phyloP scores from a whole-genome alignment of 2,797 vertebrate species.

The Danio tinwini region DNA sequence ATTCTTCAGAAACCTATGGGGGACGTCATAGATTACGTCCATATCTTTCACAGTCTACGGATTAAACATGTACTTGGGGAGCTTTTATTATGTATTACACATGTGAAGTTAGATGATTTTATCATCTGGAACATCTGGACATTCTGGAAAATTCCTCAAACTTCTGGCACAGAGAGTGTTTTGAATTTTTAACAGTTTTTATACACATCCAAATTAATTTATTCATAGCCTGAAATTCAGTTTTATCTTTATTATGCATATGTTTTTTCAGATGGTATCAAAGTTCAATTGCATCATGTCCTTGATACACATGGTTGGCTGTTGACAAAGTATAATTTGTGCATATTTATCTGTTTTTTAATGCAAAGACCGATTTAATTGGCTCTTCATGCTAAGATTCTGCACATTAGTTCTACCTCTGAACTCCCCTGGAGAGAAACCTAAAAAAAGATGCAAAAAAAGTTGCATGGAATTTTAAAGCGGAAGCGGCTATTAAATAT shows the following conservation, averaged over 20 bases:
- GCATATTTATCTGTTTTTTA: conserved; percentile 1
- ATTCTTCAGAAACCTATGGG: too few relatives aligned
- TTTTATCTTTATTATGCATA: background rate
- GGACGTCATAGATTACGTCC: too few relatives aligned
- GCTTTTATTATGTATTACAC: too few relatives aligned
- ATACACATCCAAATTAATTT: too few relatives aligned
- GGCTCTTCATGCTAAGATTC: conserved; percentile 26
- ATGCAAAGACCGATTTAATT: conserved; percentile 4
- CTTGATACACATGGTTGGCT: conserved; percentile 16
- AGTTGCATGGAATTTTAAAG: background rate
- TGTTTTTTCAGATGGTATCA: background rate
- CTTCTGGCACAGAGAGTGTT: too few relatives aligned
- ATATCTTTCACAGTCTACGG: too few relatives aligned
- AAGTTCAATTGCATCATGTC: background rate
- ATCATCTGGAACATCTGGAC: too few relatives aligned
- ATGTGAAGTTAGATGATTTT: too few relatives aligned
- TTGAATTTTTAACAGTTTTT: too few relatives aligned
- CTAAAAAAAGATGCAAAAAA: conserved; percentile 13
- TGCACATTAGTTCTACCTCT: conserved; percentile 28
- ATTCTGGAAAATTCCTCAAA: too few relatives aligned
- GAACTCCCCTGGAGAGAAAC: conserved; percentile 8
- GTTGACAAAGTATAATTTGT: conserved; percentile 29
- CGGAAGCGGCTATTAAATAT: conserved; percentile 1
- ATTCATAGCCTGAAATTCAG: background rate
- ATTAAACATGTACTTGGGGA: too few relatives aligned